A percentile compares a stretch with the other conserved stretches of the same genome.
Conservation (phyloP, 2,113 vertebrate genomes). For the Chamaea fasciata region DNA sequence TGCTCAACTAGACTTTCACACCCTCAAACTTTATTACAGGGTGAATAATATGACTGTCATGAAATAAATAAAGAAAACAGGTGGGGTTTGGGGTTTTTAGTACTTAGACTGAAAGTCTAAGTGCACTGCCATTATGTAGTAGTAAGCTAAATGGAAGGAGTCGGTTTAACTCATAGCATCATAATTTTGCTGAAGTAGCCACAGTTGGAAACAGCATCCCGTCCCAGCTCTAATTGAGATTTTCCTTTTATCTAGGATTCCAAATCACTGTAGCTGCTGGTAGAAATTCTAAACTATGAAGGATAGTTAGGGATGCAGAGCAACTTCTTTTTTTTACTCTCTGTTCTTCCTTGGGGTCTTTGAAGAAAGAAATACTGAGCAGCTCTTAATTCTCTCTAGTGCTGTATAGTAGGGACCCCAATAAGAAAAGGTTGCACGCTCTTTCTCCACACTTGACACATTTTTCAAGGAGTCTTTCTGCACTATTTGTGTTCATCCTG, state of each 20-base stretch:
- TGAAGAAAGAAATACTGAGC: background rate
- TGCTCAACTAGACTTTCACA: background rate
- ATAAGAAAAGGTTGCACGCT: background rate
- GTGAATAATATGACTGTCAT: background rate
- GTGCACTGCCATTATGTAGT: background rate
- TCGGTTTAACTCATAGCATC: background rate
- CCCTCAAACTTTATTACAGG: background rate
- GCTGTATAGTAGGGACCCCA: background rate
- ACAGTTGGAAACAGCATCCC: background rate
- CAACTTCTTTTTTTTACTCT: background rate
- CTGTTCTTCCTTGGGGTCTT: background rate
- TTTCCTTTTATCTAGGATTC: background rate
- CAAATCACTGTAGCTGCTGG: background rate
- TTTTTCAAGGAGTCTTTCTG: background rate
- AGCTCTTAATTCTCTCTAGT: background rate
- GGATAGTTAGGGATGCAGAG: background rate
- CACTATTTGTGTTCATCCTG: background rate
- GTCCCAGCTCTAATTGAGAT: background rate
- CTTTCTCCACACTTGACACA: background rate
- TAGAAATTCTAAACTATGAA: background rate
- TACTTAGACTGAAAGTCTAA: background rate
- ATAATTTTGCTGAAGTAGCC: background rate
- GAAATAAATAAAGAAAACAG: background rate
- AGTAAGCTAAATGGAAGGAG: background rate
- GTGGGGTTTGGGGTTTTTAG: background rate